Conservation (phyloP, 2,113 vertebrate genomes). For the Equus quagga region DNA sequence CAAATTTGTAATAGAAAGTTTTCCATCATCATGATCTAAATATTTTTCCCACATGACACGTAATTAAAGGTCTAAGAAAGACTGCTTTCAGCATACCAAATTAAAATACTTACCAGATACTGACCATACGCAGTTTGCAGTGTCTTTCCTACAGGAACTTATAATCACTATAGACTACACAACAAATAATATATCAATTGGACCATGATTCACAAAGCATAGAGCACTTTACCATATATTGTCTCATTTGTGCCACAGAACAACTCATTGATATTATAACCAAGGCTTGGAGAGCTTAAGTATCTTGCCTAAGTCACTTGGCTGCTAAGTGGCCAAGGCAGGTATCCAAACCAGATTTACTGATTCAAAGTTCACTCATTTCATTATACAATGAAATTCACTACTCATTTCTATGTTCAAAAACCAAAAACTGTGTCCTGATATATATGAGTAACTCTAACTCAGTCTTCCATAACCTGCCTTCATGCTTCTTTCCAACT, state of each 20-base stretch:
- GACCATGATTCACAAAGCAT: not conserved
- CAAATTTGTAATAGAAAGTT: not conserved
- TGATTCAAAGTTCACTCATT: not conserved
- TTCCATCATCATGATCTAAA: not conserved
- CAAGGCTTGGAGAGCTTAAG: not conserved
- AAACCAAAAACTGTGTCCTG: not conserved
- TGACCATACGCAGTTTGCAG: not conserved
- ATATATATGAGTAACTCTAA: not conserved
- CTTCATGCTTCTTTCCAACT: not conserved
- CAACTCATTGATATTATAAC: not conserved
- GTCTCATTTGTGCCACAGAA: not conserved
- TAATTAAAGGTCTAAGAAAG: slow-evolving; percentile 20
- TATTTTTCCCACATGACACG: not conserved
- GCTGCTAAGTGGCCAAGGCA: not conserved
- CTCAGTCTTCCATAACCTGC: not conserved
- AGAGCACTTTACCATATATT: not conserved
- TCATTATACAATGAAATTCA: not conserved
- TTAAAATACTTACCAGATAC: not conserved
- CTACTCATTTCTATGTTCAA: not conserved
- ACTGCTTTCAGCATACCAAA: not conserved
- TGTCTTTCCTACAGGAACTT: not conserved
- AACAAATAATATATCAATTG: not conserved
- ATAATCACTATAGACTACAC: not conserved
- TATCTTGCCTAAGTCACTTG: not conserved
- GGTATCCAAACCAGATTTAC: not conserved